These are phyloP conservation scores for Cyrtonyx montezumae DNA, from an alignment of 2,113 vertebrate species.

Conservation along the genomic window DNA sequence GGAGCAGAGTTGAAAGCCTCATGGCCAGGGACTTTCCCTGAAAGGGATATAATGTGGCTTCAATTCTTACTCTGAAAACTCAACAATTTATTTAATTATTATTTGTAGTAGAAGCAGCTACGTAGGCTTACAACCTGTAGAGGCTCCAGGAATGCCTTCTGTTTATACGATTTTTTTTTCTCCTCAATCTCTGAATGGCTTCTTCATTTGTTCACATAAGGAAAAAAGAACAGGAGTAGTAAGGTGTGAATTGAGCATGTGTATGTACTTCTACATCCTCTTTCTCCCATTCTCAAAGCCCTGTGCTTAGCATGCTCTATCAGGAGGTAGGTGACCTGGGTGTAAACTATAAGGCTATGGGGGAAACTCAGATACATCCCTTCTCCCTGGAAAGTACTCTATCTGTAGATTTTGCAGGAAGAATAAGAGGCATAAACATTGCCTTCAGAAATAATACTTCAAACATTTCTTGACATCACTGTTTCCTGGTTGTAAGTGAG, in stretches of 20 bases:
- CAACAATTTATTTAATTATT: neutral
- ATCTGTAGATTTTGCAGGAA: neutral
- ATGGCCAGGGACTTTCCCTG: neutral
- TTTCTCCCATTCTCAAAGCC: neutral
- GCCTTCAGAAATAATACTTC: neutral
- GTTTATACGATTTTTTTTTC: neutral
- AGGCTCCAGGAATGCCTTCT: neutral
- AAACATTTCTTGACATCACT: neutral
- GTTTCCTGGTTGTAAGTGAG: neutral
- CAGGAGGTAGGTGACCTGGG: neutral
- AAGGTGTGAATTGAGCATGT: neutral
- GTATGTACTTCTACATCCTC: neutral
- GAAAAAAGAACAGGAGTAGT: neutral
- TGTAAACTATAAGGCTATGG: neutral
- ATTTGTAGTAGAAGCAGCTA: neutral
- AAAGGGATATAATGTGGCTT: neutral
- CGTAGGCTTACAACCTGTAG: neutral
- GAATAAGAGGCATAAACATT: neutral
- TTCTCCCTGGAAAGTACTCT: neutral
- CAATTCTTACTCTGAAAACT: neutral
- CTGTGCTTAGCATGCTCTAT: rapidly evolving
- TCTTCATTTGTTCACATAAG: neutral
- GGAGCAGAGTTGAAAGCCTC: neutral
- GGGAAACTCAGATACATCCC: neutral
- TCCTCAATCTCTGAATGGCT: neutral